Evolutionary conservation across 2,888 invertebrate genomes (phyloP).

Genomic region (Eurois occulta): DNA sequence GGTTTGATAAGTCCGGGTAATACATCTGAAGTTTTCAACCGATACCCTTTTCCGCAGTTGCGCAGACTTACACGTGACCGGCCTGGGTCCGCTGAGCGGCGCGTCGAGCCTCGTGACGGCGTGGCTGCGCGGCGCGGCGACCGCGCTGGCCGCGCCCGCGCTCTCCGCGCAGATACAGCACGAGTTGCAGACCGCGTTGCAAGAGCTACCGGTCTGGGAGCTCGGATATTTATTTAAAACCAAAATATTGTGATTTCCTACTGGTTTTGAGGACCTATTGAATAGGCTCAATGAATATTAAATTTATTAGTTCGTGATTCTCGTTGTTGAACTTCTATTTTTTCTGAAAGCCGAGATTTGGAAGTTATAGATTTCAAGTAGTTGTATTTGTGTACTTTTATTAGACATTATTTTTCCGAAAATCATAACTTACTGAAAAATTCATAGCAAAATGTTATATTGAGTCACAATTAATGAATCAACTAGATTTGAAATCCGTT

Average conservation of each 20-base stretch:
- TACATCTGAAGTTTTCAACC: not conserved
- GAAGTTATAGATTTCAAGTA: not conserved
- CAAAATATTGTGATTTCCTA: conserved; percentile 10
- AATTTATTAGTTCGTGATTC: not conserved
- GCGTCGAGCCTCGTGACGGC: conserved; percentile 67
- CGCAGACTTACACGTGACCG: conserved; percentile 87
- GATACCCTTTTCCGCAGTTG: conserved; percentile 70
- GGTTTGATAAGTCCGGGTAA: not conserved
- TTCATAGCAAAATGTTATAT: not conserved
- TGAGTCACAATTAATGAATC: not conserved
- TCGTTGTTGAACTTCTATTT: not conserved
- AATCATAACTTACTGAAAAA: not conserved
- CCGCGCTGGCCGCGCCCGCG: conserved; percentile 81
- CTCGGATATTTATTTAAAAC: too few species aligned
- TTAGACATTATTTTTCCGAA: not conserved
- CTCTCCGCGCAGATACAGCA: conserved; percentile 77
- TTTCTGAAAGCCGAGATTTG: not conserved
- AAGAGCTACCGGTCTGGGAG: conserved; percentile 83
- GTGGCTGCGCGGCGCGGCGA: conserved; percentile 74
- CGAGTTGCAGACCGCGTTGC: conserved; percentile 81
- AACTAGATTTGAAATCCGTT: conserved; percentile 25
- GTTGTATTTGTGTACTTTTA: not conserved
- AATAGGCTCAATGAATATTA: conserved; percentile 13
- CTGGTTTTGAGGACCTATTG: conserved; percentile 10
- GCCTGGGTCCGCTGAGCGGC: conserved; percentile 84